Evolutionary conservation across 2,888 invertebrate species (phyloP), one percentile per base, ranked within the genome.

Genomic region (Apodemia hepburni): DNA sequence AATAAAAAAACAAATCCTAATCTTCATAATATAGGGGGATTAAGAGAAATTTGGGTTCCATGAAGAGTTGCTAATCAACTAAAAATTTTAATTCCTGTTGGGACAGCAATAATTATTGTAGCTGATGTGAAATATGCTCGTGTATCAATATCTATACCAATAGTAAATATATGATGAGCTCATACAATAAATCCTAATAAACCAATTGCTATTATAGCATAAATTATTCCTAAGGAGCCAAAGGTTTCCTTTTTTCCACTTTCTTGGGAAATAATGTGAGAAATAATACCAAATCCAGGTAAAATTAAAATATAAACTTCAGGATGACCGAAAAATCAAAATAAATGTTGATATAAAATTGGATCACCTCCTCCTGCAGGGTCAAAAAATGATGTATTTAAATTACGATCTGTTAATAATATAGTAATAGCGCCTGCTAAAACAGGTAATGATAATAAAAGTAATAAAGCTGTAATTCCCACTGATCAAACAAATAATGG

Each of bases 251-350:
- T 94, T 93, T 96, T 96, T 8, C 94, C 94, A 79, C 94, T 94
- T 93, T 95, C 94, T 92, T 94, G 94, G 0, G 92, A 93, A 84
- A 96, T 94, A 90, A 96, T 94, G 79, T 96, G 96, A 0, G 95
- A 96, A 81, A 96, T 94, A 92, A 96, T 93, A 0, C 96, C 96
- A 92, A 97, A 96, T 83, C 95, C 96, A 0, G 96, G 96, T 73
- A 96, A 77, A 94, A 96, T 96, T 92, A 96, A 86, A 95, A 96
- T 96, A 87, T 97, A 97, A 68, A 97, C 96, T 94, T 97, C 96
- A 11, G 96, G 96, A 63, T 97, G 96, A 0, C 96, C 96, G 93
- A 97, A 97, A 90, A 97, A 97, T 94, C 96, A 97, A 89, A 97
- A 96, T 93, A 96, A 87, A 82, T 97, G 96, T 93, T 96, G 96